Percentiles rank a stretch among this genome's conserved stretches.
phyloP scores from a whole-genome alignment of 2,888 invertebrate species.

The Marronus borbonicus region DNA sequence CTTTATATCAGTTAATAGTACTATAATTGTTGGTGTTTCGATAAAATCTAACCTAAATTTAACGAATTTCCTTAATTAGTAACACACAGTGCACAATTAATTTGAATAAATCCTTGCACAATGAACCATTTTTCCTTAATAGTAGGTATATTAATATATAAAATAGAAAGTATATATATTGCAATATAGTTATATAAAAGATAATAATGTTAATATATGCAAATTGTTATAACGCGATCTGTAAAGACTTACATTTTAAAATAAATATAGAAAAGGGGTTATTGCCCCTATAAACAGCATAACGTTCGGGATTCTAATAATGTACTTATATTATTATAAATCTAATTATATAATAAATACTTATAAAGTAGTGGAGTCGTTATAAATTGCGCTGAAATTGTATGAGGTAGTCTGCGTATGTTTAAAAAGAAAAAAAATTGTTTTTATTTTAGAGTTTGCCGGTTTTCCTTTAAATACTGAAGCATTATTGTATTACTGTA shows the following conservation, averaged over 20 bases:
- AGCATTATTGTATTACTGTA: slow-evolving; percentile 2
- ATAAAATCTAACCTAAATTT: no score
- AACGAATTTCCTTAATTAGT: no score
- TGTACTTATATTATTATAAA: slow-evolving; percentile 27
- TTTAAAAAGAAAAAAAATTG: neutral
- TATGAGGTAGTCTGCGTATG: slow-evolving; percentile 23
- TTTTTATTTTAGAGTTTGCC: neutral
- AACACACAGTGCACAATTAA: no score
- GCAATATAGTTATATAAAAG: slow-evolving; percentile 30
- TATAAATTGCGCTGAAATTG: slow-evolving; percentile 1
- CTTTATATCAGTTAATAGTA: no score
- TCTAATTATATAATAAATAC: slow-evolving; percentile 12
- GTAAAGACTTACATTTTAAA: slow-evolving; percentile 34
- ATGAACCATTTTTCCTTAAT: neutral
- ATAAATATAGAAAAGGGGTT: neutral
- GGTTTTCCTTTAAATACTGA: neutral
- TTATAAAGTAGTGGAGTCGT: neutral
- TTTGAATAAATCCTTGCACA: no score
- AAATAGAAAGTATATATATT: slow-evolving; percentile 20
- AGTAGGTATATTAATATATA: neutral
- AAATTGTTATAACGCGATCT: slow-evolving; percentile 36
- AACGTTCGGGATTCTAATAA: slow-evolving; percentile 24
- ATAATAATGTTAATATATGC: slow-evolving; percentile 35
- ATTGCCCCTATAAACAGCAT: neutral
- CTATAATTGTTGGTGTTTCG: no score